Conservation (phyloP, 1,140 invertebrate species). For the Mesaphorura yosii region DNA sequence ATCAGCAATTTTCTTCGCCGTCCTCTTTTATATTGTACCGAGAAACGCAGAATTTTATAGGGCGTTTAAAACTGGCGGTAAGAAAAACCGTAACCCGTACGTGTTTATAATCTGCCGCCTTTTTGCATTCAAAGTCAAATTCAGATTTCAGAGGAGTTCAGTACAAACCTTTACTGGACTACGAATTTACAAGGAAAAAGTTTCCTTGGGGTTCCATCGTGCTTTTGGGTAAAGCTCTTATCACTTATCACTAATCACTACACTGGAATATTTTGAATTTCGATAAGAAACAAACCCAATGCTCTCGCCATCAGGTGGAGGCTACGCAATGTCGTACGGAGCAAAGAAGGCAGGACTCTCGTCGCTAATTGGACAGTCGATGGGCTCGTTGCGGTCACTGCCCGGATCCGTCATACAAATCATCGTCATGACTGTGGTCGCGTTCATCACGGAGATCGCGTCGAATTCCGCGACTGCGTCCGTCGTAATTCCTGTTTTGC, state of each 20-base stretch:
- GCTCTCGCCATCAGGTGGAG: slow-evolving; percentile 47
- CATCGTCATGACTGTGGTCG: slow-evolving; percentile 17
- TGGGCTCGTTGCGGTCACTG: slow-evolving; percentile 34
- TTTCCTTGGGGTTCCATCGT: slow-evolving; percentile 32
- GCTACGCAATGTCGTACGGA: slow-evolving; percentile 76
- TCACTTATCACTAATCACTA: background rate
- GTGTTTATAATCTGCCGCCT: background rate
- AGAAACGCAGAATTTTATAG: slow-evolving; percentile 18
- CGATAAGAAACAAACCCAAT: background rate
- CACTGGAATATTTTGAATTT: background rate
- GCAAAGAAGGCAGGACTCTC: slow-evolving; percentile 66
- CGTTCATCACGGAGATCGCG: slow-evolving; percentile 23
- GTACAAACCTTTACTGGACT: slow-evolving; percentile 26
- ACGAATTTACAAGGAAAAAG: slow-evolving; percentile 25
- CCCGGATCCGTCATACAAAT: slow-evolving; percentile 29
- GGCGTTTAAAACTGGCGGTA: slow-evolving; percentile 16
- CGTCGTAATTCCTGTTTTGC: slow-evolving; percentile 64
- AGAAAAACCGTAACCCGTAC: no score
- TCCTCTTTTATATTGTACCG: slow-evolving; percentile 24
- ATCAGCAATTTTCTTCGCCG: slow-evolving; percentile 16
- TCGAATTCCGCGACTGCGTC: slow-evolving; percentile 60
- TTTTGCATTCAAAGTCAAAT: background rate
- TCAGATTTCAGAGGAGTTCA: slow-evolving; percentile 16
- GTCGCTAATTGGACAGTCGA: slow-evolving; percentile 52
- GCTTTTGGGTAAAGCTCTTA: slow-evolving; percentile 23